These are phyloP conservation scores for Anas flavirostris DNA, from an alignment of 2,797 vertebrate genomes.

Conservation along the genomic window DNA sequence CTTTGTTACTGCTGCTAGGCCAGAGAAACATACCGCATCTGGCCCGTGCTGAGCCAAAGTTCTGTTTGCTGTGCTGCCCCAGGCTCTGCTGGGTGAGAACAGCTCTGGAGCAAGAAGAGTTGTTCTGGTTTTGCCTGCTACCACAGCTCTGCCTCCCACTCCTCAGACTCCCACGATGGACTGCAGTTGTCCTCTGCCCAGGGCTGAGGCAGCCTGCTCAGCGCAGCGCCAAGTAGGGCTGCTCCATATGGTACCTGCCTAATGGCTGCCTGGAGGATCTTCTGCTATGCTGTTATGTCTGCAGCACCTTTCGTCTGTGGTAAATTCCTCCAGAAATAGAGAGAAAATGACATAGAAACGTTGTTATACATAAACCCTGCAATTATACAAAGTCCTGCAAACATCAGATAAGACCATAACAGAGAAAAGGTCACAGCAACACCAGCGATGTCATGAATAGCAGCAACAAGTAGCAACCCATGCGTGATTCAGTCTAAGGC, in stretches of 20 bases:
- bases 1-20: background rate
- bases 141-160: background rate
- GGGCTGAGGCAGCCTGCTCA: background rate
- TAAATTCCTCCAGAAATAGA: constrained; percentile 23
- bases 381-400: constrained; percentile 50
- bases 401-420: constrained; percentile 61
- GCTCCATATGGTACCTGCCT: background rate
- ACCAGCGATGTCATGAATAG: constrained; percentile 69
- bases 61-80: background rate
- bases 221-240: background rate
- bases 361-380: constrained; percentile 30
- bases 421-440: constrained; percentile 70
- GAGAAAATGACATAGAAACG: constrained; percentile 46
- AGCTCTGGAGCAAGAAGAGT: background rate
- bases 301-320: constrained; percentile 13
- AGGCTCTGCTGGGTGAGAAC: background rate
- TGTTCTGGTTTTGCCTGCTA: background rate
- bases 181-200: background rate
- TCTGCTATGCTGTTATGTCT: background rate
- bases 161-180: background rate
- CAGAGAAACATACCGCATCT: background rate
- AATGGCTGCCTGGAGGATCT: background rate
- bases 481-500: constrained; percentile 64
- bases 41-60: background rate
- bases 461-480: constrained; percentile 75